These are phyloP conservation scores for Brachirus orientalis DNA, from an alignment of 2,113 vertebrate genomes.

Conservation along the genomic window DNA sequence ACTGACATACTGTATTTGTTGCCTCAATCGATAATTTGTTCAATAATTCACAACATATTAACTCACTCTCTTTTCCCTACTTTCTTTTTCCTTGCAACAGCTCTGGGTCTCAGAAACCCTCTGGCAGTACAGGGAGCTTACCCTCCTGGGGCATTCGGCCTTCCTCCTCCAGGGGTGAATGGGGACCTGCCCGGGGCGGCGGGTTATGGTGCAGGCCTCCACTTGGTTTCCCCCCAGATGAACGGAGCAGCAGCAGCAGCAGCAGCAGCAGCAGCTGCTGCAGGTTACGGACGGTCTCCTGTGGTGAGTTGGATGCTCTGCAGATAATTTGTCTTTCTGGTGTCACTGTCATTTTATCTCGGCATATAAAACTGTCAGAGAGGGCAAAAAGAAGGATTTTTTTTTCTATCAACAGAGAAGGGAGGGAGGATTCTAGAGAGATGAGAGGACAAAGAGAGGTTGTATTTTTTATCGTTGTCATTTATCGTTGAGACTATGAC, in stretches of 20 bases:
- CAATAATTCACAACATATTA: constrained; percentile 11
- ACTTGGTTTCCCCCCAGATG: constrained; percentile 88
- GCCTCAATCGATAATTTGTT: constrained; percentile 15
- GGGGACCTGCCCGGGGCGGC: constrained; percentile 85
- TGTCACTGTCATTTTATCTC: constrained; percentile 54
- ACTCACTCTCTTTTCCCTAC: not conserved
- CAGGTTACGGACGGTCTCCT: constrained; percentile 86
- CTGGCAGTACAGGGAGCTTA: constrained; percentile 88
- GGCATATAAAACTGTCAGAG: constrained; percentile 39
- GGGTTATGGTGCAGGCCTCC: constrained; percentile 83
- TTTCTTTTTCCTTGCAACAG: constrained; percentile 61
- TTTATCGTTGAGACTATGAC: constrained; percentile 25
- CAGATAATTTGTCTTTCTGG: constrained; percentile 58
- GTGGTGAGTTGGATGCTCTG: constrained; percentile 79
- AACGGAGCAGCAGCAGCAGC: constrained; percentile 80
- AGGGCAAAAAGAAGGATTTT: constrained; percentile 18
- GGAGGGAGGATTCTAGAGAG: accelerated
- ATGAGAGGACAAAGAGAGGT: no score
- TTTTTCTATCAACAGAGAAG: not conserved
- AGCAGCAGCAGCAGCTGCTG: constrained; percentile 67
- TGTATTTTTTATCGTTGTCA: no score
- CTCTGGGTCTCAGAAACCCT: constrained; percentile 87
- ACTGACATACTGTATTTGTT: not conserved
- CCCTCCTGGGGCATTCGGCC: constrained; percentile 85
- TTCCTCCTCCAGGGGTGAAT: constrained; percentile 87